These are phyloP conservation scores for Trachythela sp. DNA, from an alignment of 64 coral and sea anemone species.

Conservation along the genomic window DNA sequence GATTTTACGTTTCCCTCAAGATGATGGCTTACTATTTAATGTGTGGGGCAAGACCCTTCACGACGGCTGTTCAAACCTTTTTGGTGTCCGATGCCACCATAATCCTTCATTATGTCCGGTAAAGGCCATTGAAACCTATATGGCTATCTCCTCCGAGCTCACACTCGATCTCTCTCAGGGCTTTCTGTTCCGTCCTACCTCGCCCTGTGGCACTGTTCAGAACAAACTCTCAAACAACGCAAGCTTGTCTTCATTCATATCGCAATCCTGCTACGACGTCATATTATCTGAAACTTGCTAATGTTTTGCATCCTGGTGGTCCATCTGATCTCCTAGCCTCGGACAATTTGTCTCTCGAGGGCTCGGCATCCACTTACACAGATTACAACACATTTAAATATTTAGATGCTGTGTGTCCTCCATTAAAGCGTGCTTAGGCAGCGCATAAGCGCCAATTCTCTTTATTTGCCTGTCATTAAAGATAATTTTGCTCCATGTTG, in stretches of 20 bases:
- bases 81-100: conserved; percentile 31
- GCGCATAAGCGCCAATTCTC: too few relatives aligned
- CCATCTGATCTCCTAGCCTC: neutral
- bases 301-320: neutral
- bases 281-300: too few relatives aligned
- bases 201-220: too few relatives aligned
- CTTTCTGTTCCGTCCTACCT: neutral
- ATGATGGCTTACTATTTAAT: conserved; percentile 2
- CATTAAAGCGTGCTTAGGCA: too few relatives aligned
- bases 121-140: neutral
- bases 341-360: neutral
- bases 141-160: neutral
- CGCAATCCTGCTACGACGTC: neutral
- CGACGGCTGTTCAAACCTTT: conserved; percentile 32
- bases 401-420: neutral
- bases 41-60: conserved; percentile 27
- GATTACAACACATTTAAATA: neutral
- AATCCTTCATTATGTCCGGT: conserved; percentile 16
- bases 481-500: too few relatives aligned
- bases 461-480: too few relatives aligned
- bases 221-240: too few relatives aligned
- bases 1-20: too few relatives aligned
- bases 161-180: neutral
- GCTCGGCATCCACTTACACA: neutral
- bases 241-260: too few relatives aligned